Conservation (phyloP, 2,797 vertebrate species). For the Cetoscarus ocellatus region DNA sequence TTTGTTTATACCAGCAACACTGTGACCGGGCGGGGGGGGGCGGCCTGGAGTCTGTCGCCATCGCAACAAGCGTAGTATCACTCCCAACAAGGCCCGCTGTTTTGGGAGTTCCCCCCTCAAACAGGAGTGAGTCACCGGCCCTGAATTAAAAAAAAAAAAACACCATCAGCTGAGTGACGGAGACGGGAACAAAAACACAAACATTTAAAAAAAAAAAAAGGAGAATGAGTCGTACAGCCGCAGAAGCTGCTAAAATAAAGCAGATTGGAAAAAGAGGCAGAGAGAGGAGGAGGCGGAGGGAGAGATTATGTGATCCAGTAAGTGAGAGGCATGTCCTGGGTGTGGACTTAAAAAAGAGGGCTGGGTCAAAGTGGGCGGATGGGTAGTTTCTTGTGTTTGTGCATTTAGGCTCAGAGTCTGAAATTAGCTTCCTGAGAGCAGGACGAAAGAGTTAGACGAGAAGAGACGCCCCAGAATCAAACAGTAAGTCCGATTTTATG, state of each 20-base stretch:
- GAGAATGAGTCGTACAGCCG: constrained; percentile 27
- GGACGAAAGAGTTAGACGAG: constrained; percentile 53
- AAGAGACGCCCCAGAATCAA: constrained; percentile 54
- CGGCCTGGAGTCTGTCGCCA: constrained; percentile 61
- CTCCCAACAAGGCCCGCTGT: constrained; percentile 49
- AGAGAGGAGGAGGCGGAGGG: constrained; percentile 10
- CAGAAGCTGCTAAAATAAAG: constrained; percentile 44
- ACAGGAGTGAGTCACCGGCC: constrained; percentile 69
- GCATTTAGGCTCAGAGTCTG: constrained; percentile 66
- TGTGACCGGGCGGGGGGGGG: constrained; percentile 29
- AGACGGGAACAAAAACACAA: constrained; percentile 26
- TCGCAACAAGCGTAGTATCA: constrained; percentile 56
- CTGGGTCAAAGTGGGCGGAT: constrained; percentile 70
- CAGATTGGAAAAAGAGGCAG: constrained; percentile 14
- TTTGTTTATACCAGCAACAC: constrained; percentile 35
- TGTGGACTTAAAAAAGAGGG: constrained; percentile 72
- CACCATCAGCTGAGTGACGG: constrained; percentile 57
- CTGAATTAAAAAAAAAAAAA: constrained; percentile 26
- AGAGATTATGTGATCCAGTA: constrained; percentile 46
- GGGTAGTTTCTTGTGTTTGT: constrained; percentile 61
- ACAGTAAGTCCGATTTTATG: constrained; percentile 61
- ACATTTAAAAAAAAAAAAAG: constrained; percentile 30
- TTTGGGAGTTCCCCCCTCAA: constrained; percentile 64
- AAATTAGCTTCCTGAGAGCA: constrained; percentile 64
- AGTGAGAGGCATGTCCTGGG: constrained; percentile 63